A percentile compares a stretch with the other conserved stretches of the same genome.
Evolutionary conservation across 1,140 invertebrate genomes (phyloP).

Genomic region (Diabrotica virgifera): DNA sequence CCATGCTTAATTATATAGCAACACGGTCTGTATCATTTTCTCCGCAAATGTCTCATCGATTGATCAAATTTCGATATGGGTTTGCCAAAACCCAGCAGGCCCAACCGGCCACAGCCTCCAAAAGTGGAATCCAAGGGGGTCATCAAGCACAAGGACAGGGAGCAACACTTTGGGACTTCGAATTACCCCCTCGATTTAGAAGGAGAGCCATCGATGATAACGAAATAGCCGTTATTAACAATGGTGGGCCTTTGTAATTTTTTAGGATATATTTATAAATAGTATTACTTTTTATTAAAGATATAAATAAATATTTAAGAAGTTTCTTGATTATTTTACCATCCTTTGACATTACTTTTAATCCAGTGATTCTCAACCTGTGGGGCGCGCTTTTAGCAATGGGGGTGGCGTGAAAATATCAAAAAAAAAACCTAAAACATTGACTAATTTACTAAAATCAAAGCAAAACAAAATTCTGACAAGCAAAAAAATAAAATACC

Average conservation of each 20-base stretch:
- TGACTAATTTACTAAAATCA: too few species aligned
- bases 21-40: conserved; percentile 32
- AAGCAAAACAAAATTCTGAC: too few species aligned
- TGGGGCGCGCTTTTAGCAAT: too few species aligned
- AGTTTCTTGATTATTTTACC: too few species aligned
- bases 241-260: conserved; percentile 35
- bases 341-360: too few species aligned
- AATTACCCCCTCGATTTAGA: conserved; percentile 38
- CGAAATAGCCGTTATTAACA: conserved; percentile 41
- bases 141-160: conserved; percentile 16
- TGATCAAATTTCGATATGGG: conserved; percentile 43
- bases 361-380: too few species aligned
- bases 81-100: conserved; percentile 28
- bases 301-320: too few species aligned
- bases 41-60: conserved; percentile 25
- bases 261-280: too few species aligned
- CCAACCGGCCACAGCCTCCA: conserved; percentile 9
- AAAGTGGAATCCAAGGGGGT: conserved; percentile 7
- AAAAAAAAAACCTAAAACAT: too few species aligned
- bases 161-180: conserved; percentile 41
- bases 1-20: conserved; percentile 25
- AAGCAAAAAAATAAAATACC: too few species aligned
- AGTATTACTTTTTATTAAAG: too few species aligned
- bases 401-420: too few species aligned
- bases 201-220: conserved; percentile 36